Base-by-base conservation (phyloP, 1,140 invertebrate genomes). In the Dolichoris vasculosae region DNA sequence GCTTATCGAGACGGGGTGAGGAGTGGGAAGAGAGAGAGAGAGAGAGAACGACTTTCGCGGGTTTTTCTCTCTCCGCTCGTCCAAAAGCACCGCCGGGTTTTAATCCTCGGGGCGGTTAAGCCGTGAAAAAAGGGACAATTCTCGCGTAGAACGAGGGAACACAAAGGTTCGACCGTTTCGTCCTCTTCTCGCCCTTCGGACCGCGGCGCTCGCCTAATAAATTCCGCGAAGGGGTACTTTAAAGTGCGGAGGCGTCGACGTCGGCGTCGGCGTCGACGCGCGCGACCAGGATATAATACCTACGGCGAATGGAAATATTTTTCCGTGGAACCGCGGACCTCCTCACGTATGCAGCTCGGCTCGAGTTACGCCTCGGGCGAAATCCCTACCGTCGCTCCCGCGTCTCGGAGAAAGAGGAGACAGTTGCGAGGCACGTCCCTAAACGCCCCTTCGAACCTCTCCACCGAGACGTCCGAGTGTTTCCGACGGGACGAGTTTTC, bases 221-320 rank as follows among this genome's bases (percentile, higher is more conserved):
- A 88, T 88, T 87, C 86, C 80, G 77, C 87, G 86, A 84, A 84
- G 17, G 63, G 84, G 82, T 83, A 78, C 78, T 85, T 88, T 67
- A 46, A n/a, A 64, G 82, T 78, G 43, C 73, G 40, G 35, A 84
- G 59, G 73, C 73, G 73, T 76, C 63, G 3, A 59, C 11, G 11
- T 20, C 32, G 3, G 46, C 77, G 20, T 26, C 43, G 38, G 23
- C 46, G 11, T 67, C 32, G 77, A 30, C 63, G 35, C 63, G 64
- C 32, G 15, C 55, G 55, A 59, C 55, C 23, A 38, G 46, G 35
- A 82, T 82, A n/a, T n/a, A 82, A 81, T 46, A 71, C 80, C 40
- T 48, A 71, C 80, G 51, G 2, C 55, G 83, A 84, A 84, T 84
- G 64, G 71, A 85, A 84, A 84, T 79, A 84, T 84, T 73, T 84